These are phyloP conservation scores for Myiagra hebetior DNA, from an alignment of 2,113 vertebrate species.

Conservation along the genomic window DNA sequence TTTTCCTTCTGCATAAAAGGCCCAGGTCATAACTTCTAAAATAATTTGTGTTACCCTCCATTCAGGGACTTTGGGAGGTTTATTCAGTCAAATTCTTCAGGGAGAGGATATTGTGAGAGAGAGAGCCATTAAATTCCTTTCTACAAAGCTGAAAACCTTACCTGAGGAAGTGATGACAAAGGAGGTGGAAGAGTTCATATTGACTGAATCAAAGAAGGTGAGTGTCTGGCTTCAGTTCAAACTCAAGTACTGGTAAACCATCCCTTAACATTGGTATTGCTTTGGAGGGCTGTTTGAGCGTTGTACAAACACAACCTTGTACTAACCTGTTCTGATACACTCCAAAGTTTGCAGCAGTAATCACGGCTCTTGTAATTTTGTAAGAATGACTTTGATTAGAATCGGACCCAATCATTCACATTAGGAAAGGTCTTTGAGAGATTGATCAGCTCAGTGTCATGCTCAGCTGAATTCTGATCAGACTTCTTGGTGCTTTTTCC, in stretches of 20 bases:
- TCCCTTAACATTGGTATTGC: background rate
- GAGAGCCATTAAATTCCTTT: conserved; percentile 93
- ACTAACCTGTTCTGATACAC: background rate
- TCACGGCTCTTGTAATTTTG: background rate
- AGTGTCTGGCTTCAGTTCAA: background rate
- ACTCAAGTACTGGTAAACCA: background rate
- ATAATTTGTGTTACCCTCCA: background rate
- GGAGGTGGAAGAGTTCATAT: conserved; percentile 92
- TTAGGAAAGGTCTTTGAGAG: background rate
- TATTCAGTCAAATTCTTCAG: conserved; percentile 97
- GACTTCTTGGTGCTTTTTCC: background rate
- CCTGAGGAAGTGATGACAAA: conserved; percentile 94
- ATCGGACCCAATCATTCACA: background rate
- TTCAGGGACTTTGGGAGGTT: conserved; percentile 92
- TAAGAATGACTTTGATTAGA: background rate
- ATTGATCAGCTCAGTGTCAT: background rate
- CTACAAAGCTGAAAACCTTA: conserved; percentile 88
- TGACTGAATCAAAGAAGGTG: conserved; percentile 94
- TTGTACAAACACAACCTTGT: background rate
- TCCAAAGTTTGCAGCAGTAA: background rate
- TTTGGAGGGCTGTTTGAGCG: background rate
- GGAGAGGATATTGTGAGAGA: conserved; percentile 96
- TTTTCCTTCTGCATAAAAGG: background rate
- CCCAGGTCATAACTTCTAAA: background rate
- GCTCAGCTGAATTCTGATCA: background rate